Conservation (phyloP, 1,140 invertebrate genomes). For the Heliconius hewitsoni region DNA sequence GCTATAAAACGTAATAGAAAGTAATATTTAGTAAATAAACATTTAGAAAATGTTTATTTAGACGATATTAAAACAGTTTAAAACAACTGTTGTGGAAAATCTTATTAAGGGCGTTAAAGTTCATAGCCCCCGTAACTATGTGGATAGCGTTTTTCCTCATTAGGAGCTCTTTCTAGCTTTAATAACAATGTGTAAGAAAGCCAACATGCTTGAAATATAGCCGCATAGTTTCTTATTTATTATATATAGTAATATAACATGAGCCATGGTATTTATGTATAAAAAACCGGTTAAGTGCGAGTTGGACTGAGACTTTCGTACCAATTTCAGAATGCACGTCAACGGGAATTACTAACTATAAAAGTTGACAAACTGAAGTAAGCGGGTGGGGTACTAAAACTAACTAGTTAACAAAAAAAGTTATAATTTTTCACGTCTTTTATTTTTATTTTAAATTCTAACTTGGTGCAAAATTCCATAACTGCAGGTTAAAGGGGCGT, state of each 20-base stretch:
- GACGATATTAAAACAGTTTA: background rate
- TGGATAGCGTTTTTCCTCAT: conserved; percentile 60
- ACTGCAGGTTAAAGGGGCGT: no score
- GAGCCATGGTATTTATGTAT: no score
- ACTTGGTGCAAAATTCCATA: no score
- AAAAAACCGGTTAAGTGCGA: background rate
- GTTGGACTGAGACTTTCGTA: no score
- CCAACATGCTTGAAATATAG: conserved; percentile 13
- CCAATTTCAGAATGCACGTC: no score
- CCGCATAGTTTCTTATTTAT: conserved; percentile 6
- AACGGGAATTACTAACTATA: no score
- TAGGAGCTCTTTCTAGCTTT: conserved; percentile 37
- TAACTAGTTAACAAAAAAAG: no score
- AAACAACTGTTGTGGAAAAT: conserved; percentile 31
- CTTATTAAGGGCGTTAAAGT: conserved; percentile 45
- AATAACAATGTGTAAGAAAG: conserved; percentile 18
- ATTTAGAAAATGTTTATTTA: background rate
- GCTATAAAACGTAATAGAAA: no score
- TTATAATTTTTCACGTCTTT: no score
- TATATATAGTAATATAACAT: background rate
- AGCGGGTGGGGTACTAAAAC: no score
- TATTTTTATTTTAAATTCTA: background rate
- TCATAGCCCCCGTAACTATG: conserved; percentile 48
- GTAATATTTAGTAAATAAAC: no score
- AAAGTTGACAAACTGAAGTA: no score